phyloP scores from a whole-genome alignment of 2,888 invertebrate species.

The Dyspetes luteomarginatus region DNA sequence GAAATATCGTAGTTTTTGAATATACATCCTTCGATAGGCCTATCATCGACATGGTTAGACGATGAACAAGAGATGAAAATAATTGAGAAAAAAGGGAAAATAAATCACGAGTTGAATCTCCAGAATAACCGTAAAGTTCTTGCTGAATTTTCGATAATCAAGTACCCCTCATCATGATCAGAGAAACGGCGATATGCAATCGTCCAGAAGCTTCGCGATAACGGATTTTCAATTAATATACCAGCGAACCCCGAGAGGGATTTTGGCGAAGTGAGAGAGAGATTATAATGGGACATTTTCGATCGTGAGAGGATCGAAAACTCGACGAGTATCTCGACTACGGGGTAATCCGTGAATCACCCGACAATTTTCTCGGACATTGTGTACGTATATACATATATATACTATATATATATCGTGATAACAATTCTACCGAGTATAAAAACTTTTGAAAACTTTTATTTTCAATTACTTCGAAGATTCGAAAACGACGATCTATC shows the following conservation, averaged over 20 bases:
- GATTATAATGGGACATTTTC: slow-evolving; percentile 49
- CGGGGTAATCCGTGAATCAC: slow-evolving; percentile 38
- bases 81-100: background rate
- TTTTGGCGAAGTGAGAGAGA: slow-evolving; percentile 30
- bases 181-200: slow-evolving; percentile 74
- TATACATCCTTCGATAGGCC: background rate
- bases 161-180: slow-evolving; percentile 26
- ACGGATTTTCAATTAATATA: slow-evolving; percentile 81
- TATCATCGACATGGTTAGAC: slow-evolving; percentile 1
- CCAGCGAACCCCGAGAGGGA: slow-evolving; percentile 22
- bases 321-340: slow-evolving; percentile 3
- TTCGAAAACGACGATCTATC: slow-evolving; percentile 46
- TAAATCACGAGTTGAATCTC: slow-evolving; percentile 22
- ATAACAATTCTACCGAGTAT: slow-evolving; percentile 1
- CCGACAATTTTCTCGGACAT: slow-evolving; percentile 45
- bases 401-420: background rate
- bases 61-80: slow-evolving; percentile 19
- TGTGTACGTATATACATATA: background rate
- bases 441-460: slow-evolving; percentile 52
- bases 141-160: slow-evolving; percentile 57
- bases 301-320: slow-evolving; percentile 38
- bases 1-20: background rate
- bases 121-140: slow-evolving; percentile 49
- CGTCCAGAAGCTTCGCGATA: slow-evolving; percentile 81
- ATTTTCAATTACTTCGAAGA: slow-evolving; percentile 52